Conservation (phyloP, 2,797 vertebrate genomes). For the Aplochiton taeniatus region DNA sequence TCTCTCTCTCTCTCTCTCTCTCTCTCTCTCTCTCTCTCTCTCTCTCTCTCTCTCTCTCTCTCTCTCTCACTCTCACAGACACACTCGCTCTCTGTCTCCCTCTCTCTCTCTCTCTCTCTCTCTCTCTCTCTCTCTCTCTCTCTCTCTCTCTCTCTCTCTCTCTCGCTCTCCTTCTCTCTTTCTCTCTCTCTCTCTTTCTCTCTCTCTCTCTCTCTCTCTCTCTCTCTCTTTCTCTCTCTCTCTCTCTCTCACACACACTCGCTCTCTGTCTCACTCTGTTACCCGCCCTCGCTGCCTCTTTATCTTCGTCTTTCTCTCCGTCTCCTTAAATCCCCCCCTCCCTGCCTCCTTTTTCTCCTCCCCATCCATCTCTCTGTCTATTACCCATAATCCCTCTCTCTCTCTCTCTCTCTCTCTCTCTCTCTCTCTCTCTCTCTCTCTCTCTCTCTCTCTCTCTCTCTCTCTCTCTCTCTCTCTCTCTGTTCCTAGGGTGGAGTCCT, state of each 20-base stretch:
- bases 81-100: not conserved
- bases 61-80: not conserved
- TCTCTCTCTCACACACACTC: not conserved
- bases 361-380: no score
- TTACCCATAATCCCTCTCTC: no score
- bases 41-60: constrained; percentile 4
- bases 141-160: constrained; percentile 12
- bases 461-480: no score
- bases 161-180: not conserved
- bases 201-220: constrained; percentile 3
- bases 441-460: no score
- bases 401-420: no score
- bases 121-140: no score
- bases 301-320: constrained; percentile 8
- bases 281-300: constrained; percentile 12
- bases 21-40: not conserved
- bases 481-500: no score
- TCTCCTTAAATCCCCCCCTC: constrained; percentile 38
- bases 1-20: constrained; percentile 11
- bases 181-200: not conserved
- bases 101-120: constrained; percentile 10
- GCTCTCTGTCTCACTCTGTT: constrained; percentile 9
- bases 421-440: no score
- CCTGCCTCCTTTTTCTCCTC: not conserved
- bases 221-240: constrained; percentile 17